These are phyloP conservation scores for Ips nitidus DNA, from an alignment of 1,140 invertebrate genomes.

Conservation along the genomic window DNA sequence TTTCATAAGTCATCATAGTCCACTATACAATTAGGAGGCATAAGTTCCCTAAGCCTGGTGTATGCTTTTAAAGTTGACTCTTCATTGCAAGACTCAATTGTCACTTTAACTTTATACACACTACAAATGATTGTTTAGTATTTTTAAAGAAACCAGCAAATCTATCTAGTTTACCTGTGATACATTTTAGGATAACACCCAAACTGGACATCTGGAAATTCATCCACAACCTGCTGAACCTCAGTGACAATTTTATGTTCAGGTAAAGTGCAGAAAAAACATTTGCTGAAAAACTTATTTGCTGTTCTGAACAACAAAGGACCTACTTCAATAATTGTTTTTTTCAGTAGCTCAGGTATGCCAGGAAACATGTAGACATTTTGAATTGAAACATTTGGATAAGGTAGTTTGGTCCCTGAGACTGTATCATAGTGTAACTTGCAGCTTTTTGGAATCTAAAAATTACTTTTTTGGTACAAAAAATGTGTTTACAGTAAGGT, in stretches of 20 bases:
- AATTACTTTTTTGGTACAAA: conserved; percentile 10
- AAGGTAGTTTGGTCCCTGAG: conserved; percentile 50
- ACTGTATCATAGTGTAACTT: conserved; percentile 52
- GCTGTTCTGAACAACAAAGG: conserved; percentile 52
- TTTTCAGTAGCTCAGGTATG: conserved; percentile 67
- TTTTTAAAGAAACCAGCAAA: background rate
- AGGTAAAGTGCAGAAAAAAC: conserved; percentile 53
- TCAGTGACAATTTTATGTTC: conserved; percentile 55
- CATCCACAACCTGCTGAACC: conserved; percentile 52
- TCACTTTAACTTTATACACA: conserved; percentile 56
- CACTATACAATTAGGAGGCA: conserved; percentile 41
- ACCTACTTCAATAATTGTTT: conserved; percentile 55
- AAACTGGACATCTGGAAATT: conserved; percentile 56
- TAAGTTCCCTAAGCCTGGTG: conserved; percentile 47
- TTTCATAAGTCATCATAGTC: conserved; percentile 17
- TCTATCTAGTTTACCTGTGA: conserved; percentile 46
- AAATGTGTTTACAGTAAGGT: background rate
- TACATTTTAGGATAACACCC: conserved; percentile 57
- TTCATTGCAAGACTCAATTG: conserved; percentile 54
- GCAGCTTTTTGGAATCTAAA: conserved; percentile 55
- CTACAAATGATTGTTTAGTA: conserved; percentile 42
- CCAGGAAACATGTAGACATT: conserved; percentile 83
- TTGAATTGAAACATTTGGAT: conserved; percentile 66
- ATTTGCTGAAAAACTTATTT: conserved; percentile 51
- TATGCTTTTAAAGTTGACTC: conserved; percentile 50